A percentile compares a stretch with the other conserved stretches of the same genome.
Evolutionary conservation across 2,797 vertebrate genomes (phyloP).

Genomic region (Nannoperca australis): DNA sequence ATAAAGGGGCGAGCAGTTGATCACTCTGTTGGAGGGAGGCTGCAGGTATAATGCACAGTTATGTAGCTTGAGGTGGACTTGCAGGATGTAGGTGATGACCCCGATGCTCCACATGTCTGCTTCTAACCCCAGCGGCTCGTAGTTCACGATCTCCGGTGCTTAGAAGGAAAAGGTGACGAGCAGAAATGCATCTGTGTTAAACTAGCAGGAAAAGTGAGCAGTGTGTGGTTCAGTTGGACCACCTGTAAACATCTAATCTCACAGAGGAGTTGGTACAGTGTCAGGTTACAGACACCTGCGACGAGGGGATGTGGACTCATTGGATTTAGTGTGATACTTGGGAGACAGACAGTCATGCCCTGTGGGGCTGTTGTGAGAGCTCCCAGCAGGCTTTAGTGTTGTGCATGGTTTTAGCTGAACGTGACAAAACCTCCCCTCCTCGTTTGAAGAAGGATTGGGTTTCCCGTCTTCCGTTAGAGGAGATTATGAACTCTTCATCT

Average conservation of each 20-base stretch:
- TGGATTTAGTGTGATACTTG: neutral
- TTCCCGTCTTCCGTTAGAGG: neutral
- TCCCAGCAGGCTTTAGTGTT: neutral
- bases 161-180: slow-evolving; percentile 36
- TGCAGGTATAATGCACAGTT: neutral
- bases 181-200: neutral
- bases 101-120: slow-evolving; percentile 99
- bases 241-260: neutral
- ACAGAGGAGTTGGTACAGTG: neutral
- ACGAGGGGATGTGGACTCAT: neutral
- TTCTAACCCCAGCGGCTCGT: slow-evolving; percentile 93
- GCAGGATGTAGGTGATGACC: slow-evolving; percentile 98
- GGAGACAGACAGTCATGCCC: neutral
- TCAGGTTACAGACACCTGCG: neutral
- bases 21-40: neutral
- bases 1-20: neutral
- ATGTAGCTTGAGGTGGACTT: slow-evolving; percentile 75
- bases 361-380: neutral
- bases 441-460: neutral
- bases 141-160: slow-evolving; percentile 98
- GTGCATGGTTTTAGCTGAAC: no score
- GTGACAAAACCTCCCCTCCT: neutral
- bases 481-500: no score
- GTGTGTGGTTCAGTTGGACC: no score
- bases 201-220: neutral